Base-by-base conservation (phyloP, 1,140 invertebrate genomes). In the Drosophila malerkotliana region DNA sequence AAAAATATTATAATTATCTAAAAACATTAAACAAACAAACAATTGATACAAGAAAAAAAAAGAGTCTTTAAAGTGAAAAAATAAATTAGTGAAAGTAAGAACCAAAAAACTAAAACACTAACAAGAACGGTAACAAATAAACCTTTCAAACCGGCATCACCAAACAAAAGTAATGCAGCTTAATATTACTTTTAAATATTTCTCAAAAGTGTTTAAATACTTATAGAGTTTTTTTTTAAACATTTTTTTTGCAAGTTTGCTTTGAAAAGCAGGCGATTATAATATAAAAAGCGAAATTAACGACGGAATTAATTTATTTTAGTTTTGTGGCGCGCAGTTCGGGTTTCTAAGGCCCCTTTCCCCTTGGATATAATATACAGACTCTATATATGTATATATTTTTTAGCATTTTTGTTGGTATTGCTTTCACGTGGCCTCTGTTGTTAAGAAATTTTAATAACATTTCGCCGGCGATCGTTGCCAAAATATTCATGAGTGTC, bases 221-320 rank as follows among this genome's bases (percentile, higher is more conserved):
- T 5, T 12, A 24, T 47, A 2, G 21, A 47, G 47, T 56, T 69
- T 49, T 45, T 64, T 48, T 30, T 48, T 47, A 10, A 32, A 63
- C 14, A 48, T 63, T 44, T 56, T 71, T 37, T 45, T 39, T 39
- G 59, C 32, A 51, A 66, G 60, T 52, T 53, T 32, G 58, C 15
- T 44, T 44, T 24, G 45, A 21, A 41, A 30, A 39, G 39, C 3
- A 62, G 56, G 59, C 69, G 56, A 58, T 68, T 73, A 72, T 62
- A 56, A 49, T 61, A 77, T 61, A 52, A 55, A 67, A 77, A 64
- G 54, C 37, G 45, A 72, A 60, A 71, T 83, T 47, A 58, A 68
- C 72, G 68, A 64, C 53, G 71, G 59, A n/a, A 18, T 57, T 74
- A 62, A 77, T 75, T 71, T 63, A 71, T 77, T 60, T 61, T 48